Conservation (phyloP, 2,797 vertebrate species). For the Gallinago stenura region DNA sequence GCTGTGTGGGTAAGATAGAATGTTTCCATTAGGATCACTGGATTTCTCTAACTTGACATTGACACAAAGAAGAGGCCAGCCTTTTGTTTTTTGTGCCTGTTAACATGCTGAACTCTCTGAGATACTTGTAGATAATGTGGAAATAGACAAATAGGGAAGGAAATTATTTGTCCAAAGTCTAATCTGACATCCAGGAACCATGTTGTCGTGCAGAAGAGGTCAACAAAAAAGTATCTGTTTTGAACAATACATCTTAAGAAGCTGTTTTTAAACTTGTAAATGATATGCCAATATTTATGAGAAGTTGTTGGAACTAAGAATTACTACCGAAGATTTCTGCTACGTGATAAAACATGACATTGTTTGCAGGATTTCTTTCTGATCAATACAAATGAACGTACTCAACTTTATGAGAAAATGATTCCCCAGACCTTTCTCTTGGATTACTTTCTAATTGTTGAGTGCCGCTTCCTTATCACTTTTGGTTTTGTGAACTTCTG, state of each 20-base stretch:
- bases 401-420: not conserved
- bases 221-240: not conserved
- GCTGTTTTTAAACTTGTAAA: not conserved
- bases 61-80: not conserved
- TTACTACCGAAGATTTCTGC: not conserved
- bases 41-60: not conserved
- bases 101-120: not conserved
- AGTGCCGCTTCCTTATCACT: not conserved
- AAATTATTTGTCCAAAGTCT: not conserved
- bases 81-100: not conserved
- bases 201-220: not conserved
- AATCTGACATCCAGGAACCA: not conserved
- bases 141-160: not conserved
- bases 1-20: not conserved
- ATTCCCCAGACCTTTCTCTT: not conserved
- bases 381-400: not conserved
- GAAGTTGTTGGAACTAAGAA: not conserved
- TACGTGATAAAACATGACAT: fast-evolving
- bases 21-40: not conserved
- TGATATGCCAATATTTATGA: not conserved
- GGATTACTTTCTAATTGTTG: not conserved
- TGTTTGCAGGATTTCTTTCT: not conserved
- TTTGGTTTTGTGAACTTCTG: not conserved
- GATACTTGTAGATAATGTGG: not conserved
- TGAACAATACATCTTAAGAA: not conserved